Base-by-base conservation (phyloP, 2,888 invertebrate species). In the Chironomus tentans region DNA sequence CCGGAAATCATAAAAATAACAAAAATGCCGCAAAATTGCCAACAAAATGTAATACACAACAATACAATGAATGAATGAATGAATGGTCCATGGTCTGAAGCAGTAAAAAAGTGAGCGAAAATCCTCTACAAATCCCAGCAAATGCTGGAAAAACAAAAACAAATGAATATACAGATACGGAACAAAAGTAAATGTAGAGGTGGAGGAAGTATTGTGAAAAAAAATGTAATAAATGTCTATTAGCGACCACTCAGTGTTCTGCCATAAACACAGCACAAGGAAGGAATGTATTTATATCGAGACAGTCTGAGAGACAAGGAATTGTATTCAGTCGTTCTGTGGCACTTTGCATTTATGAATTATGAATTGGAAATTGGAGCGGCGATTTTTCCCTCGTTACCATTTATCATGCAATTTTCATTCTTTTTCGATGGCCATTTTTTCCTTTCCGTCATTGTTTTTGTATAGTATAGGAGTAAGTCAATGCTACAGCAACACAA, bases 221-320 rank as follows among this genome's bases (percentile, higher is more conserved):
- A 70, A 62, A 50, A 38, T 22, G 72, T 61, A 72, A 72, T 72
- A 72, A 72, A 72, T 72, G 72, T 72, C 72, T 72, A 72, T 72
- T 72, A 72, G 56, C 72, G 62, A 72, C 72, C 72, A 72, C 72
- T 72, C 61, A 38, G 62, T 10, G 7, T 15, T 15, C 7, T 15
- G 7, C 56, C 18, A 56, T 15, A 15, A 7, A 15, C 18, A 56
- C 56, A 56, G 28, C 28, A 56, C 18, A 18, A 50, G 13, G 10
- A 18, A 56, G 56, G 7, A 56, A 56, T 18, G 18, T 18, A 56
- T 56, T 56, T 38, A 38, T 38, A 15, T 18, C 56, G 56, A 56
- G 56, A 56, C 56, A 56, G n/a, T 56, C 18, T 56, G 56, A 38
- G 38, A 38, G 38, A 38, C 38, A 38, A 38, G 38, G 15, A 56